Base-by-base conservation (phyloP, 2,797 vertebrate species). In the Mastacembelus armatus region DNA sequence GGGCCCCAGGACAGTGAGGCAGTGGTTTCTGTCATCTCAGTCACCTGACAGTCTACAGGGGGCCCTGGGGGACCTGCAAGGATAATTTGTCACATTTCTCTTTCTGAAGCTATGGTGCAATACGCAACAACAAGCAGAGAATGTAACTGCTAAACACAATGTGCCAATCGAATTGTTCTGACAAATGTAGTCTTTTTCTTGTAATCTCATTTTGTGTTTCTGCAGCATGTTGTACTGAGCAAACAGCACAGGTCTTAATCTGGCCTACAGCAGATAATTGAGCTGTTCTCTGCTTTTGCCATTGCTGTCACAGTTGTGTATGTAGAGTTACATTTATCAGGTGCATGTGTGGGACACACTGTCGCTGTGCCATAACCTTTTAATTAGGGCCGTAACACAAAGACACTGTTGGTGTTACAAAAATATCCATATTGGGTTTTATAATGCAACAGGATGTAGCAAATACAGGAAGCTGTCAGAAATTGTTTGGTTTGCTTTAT, bases 1-100 rank as follows among this genome's bases (percentile, higher is more conserved):
- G 94, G 92, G 32, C 92, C 93, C 97, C 97, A 99, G 63, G 96
- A 97, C 33, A 99, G 85, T 81, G 95, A 93, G 4, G 95, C 95
- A 0, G 94, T 96, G 62, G 91, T 96, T 66, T 96, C 96, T 0
- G 96, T 97, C 81, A 98, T 93, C 73, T 95, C 95, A 1, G 95
- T 95, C 52, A 98, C 93, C 27, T 91, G 95, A 73, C 97, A 95
- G 10, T 94, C 93, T 69, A 95, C 92, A 0, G 96, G 97, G 0
- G 96, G 95, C 0, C 95, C 95, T 0, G 97, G 97, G 38, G 96
- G 95, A 83, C 96, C 97, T 98, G 79, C 6, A 19, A 24, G 38
- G 18, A 72, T 30, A 54, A 61, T 75, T 30, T 66, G 45, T 40
- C 22, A 52, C 27, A 62, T 18, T 64, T 70, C 10, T 69, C n/a